These are phyloP conservation scores for Apostichopus parvimensis DNA, from an alignment of 35 echinoderm and acorn worm genomes.

Conservation along the genomic window DNA sequence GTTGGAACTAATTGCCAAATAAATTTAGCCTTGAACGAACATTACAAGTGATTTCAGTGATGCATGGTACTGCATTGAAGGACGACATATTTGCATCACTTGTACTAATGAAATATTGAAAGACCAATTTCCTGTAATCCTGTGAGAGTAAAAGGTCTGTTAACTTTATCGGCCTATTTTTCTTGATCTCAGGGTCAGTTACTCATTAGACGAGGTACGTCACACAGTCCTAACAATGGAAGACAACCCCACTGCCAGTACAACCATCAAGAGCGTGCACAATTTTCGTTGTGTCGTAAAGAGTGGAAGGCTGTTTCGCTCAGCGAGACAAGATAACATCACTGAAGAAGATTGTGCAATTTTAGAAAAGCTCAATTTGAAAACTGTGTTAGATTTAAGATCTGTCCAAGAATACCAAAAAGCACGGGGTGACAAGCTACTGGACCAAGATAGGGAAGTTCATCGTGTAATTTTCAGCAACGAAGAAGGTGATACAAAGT, in stretches of 20 bases:
- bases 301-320: constrained; percentile 67
- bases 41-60: no score
- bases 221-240: background rate
- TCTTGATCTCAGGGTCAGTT: no score
- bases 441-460: constrained; percentile 57
- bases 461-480: constrained; percentile 42
- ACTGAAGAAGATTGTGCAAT: constrained; percentile 57
- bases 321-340: constrained; percentile 72
- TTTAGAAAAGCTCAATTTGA: constrained; percentile 58
- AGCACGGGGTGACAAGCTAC: constrained; percentile 58
- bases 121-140: no score
- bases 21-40: no score
- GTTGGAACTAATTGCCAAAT: no score
- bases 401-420: constrained; percentile 63
- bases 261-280: constrained; percentile 44
- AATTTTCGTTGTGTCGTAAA: constrained; percentile 77
- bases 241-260: background rate
- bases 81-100: no score
- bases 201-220: background rate
- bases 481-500: constrained; percentile 8
- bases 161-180: no score
- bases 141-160: no score
- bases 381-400: constrained; percentile 71
- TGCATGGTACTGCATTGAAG: no score
- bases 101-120: no score